These are phyloP conservation scores for Aporophyla nigra DNA, from an alignment of 2,888 invertebrate genomes.

Conservation along the genomic window DNA sequence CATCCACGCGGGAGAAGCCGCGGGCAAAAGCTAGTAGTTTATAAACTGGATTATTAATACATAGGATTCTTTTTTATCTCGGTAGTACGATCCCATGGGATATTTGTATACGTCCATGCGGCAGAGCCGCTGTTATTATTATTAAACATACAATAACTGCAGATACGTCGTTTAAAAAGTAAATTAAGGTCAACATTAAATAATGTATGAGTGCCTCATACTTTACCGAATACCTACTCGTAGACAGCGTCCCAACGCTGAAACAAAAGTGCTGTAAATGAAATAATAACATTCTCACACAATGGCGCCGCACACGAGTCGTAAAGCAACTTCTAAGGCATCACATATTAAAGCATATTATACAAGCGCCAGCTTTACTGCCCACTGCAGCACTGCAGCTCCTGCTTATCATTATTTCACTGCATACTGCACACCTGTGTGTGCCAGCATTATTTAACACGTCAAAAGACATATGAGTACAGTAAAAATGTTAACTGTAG, in stretches of 20 bases:
- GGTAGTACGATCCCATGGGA: too few relatives aligned
- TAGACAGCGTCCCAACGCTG: background rate
- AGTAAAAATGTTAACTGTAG: background rate
- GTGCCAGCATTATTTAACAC: conserved; percentile 22
- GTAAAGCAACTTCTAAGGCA: conserved; percentile 43
- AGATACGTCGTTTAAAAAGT: background rate
- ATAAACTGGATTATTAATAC: too few relatives aligned
- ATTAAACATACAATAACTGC: background rate
- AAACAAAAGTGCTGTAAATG: conserved; percentile 27
- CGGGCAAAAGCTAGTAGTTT: too few relatives aligned
- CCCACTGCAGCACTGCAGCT: conserved; percentile 30
- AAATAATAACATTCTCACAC: conserved; percentile 28
- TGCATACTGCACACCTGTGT: conserved; percentile 23
- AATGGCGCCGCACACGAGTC: conserved; percentile 21
- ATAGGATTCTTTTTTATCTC: too few relatives aligned
- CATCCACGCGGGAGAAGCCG: too few relatives aligned
- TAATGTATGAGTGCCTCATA: background rate
- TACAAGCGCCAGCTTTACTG: conserved; percentile 22
- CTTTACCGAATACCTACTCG: background rate
- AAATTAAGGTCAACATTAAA: background rate
- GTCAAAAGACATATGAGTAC: conserved; percentile 6
- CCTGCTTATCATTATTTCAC: conserved; percentile 37
- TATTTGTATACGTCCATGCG: too few relatives aligned
- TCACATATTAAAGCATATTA: conserved; percentile 48
- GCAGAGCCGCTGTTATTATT: too few relatives aligned